phyloP scores from a whole-genome alignment of 2,888 invertebrate genomes.

The Ophion costatus region DNA sequence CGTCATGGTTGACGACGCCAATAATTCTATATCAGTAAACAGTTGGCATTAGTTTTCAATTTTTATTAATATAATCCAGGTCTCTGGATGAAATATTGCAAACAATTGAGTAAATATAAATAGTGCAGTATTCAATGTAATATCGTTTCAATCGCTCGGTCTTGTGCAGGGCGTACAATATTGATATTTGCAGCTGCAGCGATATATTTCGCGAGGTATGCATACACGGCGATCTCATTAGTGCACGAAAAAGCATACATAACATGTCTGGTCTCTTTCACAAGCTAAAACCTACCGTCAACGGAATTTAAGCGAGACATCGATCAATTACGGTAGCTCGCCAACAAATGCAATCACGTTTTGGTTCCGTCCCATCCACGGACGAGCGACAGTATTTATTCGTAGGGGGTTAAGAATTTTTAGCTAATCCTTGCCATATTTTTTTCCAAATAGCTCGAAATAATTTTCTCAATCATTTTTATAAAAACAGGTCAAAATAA shows the following conservation, averaged over 20 bases:
- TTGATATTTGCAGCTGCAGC: conserved; percentile 40
- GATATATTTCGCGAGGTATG: conserved; percentile 43
- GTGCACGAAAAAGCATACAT: conserved; percentile 13
- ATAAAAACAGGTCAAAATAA: neutral
- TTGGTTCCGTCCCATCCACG: conserved; percentile 58
- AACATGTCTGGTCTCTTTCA: conserved; percentile 16
- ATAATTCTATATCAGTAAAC: too few species aligned
- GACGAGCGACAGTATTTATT: conserved; percentile 9
- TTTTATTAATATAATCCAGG: neutral
- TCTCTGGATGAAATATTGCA: neutral
- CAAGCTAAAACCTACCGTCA: conserved; percentile 45
- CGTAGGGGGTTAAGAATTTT: conserved; percentile 32
- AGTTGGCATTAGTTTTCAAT: too few species aligned
- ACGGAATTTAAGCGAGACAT: conserved; percentile 54
- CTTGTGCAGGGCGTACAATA: conserved; percentile 2
- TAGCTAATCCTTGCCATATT: conserved; percentile 29
- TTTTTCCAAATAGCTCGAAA: neutral
- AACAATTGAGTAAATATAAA: conserved; percentile 6
- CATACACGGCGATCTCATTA: conserved; percentile 47
- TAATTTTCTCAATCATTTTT: neutral
- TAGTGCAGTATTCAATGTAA: neutral
- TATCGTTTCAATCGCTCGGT: too few species aligned
- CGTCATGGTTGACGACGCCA: too few species aligned
- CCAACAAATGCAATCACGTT: conserved; percentile 69
- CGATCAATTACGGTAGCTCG: conserved; percentile 63